phyloP scores from a whole-genome alignment of 1,140 invertebrate species.

The Pseudomyrmex dendroicus region DNA sequence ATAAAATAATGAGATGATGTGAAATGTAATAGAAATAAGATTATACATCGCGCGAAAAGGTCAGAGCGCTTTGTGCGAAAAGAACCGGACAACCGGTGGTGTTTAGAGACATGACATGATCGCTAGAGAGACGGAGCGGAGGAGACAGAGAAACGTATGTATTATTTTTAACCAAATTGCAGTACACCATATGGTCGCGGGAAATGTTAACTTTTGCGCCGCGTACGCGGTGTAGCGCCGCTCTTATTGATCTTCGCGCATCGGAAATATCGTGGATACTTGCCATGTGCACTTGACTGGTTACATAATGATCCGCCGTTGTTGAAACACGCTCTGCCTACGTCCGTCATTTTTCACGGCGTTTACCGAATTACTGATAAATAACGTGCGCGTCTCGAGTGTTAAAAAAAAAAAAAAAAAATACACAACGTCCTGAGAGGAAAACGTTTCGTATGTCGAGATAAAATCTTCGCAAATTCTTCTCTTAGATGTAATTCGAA shows the following conservation, averaged over 20 bases:
- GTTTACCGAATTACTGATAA: background rate
- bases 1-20: too few species aligned
- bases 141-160: too few species aligned
- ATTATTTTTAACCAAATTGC: slow-evolving; percentile 72
- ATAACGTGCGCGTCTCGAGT: background rate
- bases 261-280: slow-evolving; percentile 58
- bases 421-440: too few species aligned
- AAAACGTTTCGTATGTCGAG: too few species aligned
- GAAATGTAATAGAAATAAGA: slow-evolving; percentile 11
- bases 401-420: background rate
- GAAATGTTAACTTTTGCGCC: slow-evolving; percentile 61
- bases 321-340: slow-evolving; percentile 12
- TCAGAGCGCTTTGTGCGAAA: background rate
- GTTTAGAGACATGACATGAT: slow-evolving; percentile 11
- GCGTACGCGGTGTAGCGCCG: slow-evolving; percentile 4
- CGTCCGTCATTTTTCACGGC: background rate
- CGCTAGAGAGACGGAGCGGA: background rate
- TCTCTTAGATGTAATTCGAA: slow-evolving; percentile 32
- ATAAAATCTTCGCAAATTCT: slow-evolving; percentile 39
- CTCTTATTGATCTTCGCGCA: slow-evolving; percentile 62
- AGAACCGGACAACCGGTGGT: background rate
- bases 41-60: background rate
- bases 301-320: slow-evolving; percentile 27
- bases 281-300: slow-evolving; percentile 45
- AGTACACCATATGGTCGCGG: background rate